Evolutionary conservation across 2,888 invertebrate genomes (phyloP), one percentile per base, ranked within the genome.

Genomic region (Mythimna vitellina): DNA sequence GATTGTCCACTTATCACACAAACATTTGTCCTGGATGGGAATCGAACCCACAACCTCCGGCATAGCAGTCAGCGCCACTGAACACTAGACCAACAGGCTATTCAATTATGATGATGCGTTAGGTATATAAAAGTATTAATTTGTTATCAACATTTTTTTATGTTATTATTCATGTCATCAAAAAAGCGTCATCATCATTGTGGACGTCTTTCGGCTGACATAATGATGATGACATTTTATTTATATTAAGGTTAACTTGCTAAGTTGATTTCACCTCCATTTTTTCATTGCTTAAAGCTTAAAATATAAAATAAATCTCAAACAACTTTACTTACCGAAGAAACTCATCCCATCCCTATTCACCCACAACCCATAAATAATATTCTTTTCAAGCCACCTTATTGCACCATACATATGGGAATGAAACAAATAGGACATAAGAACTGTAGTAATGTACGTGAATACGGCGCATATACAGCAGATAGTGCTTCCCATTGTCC

Each of bases 371-470:
- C 92, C 95, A 95, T 96, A 96, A 96, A 96, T 95, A 93, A 96
- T 95, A 94, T 93, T 94, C 95, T 95, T 95, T 95, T 93, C 93
- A 93, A 87, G 85, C 87, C 86, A 93, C 90, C 93, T 92, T 94
- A 94, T 94, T 94, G 93, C 93, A 84, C 89, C 92, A 62, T 89
- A 87, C 80, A 86, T 86, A 89, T 84, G 87, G 89, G 90, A 90
- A 92, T 91, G 92, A 93, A 95, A 94, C 93, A 92, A 93, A 93
- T 91, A 92, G 89, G 81, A 89, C 88, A 88, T 89, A 92, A 92
- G 89, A 91, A 89, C 86, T 84, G 83, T 87, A 86, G 87, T 87
- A 90, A 90, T 88, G 83, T 90, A 91, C 89, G 90, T 87, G 89
- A 85, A 70, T 78, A 57, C 56, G 66, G 56, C 68, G 70, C 69